phyloP scores from a whole-genome alignment of 1,140 invertebrate species.

The Cydia amplana region DNA sequence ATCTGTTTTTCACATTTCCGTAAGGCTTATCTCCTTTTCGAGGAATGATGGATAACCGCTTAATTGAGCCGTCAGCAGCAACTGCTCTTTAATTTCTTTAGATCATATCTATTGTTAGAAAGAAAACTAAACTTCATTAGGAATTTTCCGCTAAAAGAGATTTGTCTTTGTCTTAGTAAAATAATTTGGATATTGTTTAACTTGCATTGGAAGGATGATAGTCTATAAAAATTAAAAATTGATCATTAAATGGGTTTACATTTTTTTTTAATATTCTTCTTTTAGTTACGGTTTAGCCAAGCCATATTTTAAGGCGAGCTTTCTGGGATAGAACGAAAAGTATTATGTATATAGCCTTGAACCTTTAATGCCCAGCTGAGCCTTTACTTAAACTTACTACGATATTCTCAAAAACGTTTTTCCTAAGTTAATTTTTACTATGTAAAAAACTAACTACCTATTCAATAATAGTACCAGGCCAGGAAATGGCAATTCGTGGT shows the following conservation, averaged over 20 bases:
- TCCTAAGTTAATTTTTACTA: too few species aligned
- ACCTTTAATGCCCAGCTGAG: too few species aligned
- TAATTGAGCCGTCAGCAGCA: constrained; percentile 44
- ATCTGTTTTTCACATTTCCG: constrained; percentile 27
- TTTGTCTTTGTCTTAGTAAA: not conserved
- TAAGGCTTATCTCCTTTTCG: constrained; percentile 26
- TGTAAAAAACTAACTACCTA: too few species aligned
- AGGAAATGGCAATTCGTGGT: too few species aligned
- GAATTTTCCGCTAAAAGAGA: constrained; percentile 11
- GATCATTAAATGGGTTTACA: too few species aligned
- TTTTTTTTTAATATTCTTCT: too few species aligned
- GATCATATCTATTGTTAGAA: constrained; percentile 34
- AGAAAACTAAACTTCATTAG: constrained; percentile 34
- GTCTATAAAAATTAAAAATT: not conserved
- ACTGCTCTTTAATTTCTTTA: constrained; percentile 39
- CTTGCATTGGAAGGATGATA: not conserved
- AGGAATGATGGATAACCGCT: constrained; percentile 39
- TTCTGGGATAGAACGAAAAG: too few species aligned
- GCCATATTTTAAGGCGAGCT: not conserved
- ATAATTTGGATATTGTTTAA: not conserved
- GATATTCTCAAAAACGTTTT: too few species aligned
- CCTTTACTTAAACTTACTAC: too few species aligned
- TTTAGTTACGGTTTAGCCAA: not conserved
- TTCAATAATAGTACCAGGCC: too few species aligned
- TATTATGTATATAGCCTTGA: too few species aligned